Conservation (phyloP, 2,797 vertebrate genomes). For the Bucorvus abyssinicus region DNA sequence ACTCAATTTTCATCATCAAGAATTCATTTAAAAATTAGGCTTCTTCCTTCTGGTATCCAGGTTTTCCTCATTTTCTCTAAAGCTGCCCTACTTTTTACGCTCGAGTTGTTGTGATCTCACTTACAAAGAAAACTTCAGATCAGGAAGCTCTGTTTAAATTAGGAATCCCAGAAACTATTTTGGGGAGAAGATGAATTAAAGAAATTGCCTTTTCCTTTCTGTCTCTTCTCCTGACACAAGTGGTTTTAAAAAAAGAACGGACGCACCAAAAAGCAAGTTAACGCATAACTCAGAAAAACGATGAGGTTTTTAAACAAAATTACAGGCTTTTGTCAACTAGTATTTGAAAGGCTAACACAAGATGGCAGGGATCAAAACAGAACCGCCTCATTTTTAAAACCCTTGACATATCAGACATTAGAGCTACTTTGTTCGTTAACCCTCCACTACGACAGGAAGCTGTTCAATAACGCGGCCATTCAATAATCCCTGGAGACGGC, state of each 20-base stretch:
- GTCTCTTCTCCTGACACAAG: not conserved
- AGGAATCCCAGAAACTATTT: not conserved
- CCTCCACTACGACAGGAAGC: not conserved
- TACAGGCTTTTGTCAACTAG: not conserved
- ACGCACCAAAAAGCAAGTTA: not conserved
- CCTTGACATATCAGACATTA: not conserved
- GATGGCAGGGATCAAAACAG: conserved; percentile 25
- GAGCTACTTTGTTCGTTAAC: conserved; percentile 36
- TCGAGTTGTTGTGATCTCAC: not conserved
- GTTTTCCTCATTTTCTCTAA: not conserved
- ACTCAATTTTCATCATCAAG: not conserved
- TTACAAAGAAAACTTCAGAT: not conserved
- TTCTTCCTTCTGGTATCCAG: not conserved
- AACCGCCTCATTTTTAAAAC: conserved; percentile 1
- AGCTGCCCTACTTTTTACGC: not conserved
- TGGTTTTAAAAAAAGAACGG: not conserved
- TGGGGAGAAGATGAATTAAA: not conserved
- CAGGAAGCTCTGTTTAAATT: not conserved
- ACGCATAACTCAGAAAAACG: not conserved
- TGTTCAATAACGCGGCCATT: conserved; percentile 38
- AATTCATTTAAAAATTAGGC: not conserved
- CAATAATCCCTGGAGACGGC: conserved; percentile 34
- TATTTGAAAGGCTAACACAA: conserved; percentile 12
- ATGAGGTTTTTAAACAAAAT: not conserved
- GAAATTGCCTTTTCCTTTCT: not conserved